These are phyloP conservation scores for Fratercula arctica DNA, from an alignment of 2,797 vertebrate species.

Conservation along the genomic window DNA sequence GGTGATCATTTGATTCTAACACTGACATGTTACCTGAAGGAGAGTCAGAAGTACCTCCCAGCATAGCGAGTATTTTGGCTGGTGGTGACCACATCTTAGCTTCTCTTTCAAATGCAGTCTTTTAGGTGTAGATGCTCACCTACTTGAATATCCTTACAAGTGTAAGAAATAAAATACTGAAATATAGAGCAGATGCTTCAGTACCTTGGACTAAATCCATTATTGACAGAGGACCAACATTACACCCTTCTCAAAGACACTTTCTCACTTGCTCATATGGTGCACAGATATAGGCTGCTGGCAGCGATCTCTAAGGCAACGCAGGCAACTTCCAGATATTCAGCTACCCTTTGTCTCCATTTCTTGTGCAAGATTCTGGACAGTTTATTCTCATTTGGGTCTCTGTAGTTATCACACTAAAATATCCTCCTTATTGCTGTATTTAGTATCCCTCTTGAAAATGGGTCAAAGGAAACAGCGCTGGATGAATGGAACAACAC, in stretches of 20 bases:
- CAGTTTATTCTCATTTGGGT: background rate
- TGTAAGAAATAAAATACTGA: constrained; percentile 8
- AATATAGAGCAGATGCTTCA: constrained; percentile 45
- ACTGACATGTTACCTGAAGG: background rate
- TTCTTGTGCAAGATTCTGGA: background rate
- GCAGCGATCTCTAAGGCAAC: background rate
- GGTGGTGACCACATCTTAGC: background rate
- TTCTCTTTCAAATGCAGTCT: constrained; percentile 1
- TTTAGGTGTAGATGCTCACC: constrained; percentile 11
- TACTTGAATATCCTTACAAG: constrained; percentile 48
- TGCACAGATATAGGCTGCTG: constrained; percentile 51
- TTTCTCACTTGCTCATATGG: constrained; percentile 54
- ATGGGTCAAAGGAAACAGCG: background rate
- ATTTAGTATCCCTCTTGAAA: background rate
- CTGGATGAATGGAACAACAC: background rate
- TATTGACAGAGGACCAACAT: constrained; percentile 51
- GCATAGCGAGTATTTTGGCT: background rate
- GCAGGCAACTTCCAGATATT: background rate
- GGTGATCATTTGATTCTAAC: constrained; percentile 31
- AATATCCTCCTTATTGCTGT: background rate
- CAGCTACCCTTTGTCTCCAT: background rate
- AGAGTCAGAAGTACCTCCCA: background rate
- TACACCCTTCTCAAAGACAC: constrained; percentile 39
- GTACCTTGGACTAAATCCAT: constrained; percentile 40
- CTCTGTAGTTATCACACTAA: background rate